phyloP scores from a whole-genome alignment of 2,797 vertebrate genomes.

The Chaunax sp. region DNA sequence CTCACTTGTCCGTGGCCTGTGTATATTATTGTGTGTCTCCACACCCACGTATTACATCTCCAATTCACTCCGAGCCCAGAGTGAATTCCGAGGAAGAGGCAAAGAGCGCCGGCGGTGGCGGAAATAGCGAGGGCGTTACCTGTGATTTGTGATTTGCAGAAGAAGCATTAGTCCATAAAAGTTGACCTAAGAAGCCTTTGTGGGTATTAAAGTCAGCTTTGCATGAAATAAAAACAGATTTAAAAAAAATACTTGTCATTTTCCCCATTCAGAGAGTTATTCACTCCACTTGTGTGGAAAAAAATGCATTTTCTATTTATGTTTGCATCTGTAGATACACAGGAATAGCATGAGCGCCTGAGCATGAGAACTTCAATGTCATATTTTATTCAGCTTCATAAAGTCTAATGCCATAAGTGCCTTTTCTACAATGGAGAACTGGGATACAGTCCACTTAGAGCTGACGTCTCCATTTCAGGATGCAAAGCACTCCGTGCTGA shows the following conservation, averaged over 20 bases:
- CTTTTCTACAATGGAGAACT: too few relatives aligned
- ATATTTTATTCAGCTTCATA: constrained; percentile 42
- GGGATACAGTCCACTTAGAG: background rate
- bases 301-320: too few relatives aligned
- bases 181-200: background rate
- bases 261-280: too few relatives aligned
- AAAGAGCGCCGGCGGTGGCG: background rate
- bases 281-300: too few relatives aligned
- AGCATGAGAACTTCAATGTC: too few relatives aligned
- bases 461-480: constrained; percentile 7
- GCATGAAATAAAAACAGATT: too few relatives aligned
- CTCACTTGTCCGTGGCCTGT: constrained; percentile 39
- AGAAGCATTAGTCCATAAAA: background rate
- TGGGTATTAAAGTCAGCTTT: background rate
- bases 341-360: background rate
- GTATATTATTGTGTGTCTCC: constrained; percentile 45
- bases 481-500: too few relatives aligned
- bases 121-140: constrained; percentile 2
- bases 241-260: too few relatives aligned
- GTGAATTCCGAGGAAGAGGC: background rate
- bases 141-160: background rate
- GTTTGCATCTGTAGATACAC: too few relatives aligned
- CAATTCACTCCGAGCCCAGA: constrained; percentile 8
- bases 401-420: background rate
- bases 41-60: constrained; percentile 52